phyloP scores from a whole-genome alignment of 2,113 vertebrate species.

The Coregonus clupeaformis region DNA sequence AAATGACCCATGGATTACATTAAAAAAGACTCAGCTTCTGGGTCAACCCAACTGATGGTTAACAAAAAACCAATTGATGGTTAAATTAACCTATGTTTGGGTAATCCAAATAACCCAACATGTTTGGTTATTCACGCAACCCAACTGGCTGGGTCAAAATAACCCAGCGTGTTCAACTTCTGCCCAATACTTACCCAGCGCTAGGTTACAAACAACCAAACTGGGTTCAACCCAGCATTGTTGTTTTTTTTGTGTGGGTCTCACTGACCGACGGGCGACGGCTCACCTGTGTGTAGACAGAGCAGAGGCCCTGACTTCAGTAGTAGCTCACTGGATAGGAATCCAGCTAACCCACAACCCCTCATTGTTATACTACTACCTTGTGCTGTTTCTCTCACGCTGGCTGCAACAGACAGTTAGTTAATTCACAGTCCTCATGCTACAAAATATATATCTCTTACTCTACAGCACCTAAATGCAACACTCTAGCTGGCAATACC shows the following conservation, averaged over 20 bases:
- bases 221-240: no score
- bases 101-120: no score
- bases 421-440: conserved; percentile 47
- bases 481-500: conserved; percentile 11
- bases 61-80: no score
- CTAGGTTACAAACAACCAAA: no score
- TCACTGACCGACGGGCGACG: conserved; percentile 40
- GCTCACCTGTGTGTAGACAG: conserved; percentile 70
- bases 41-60: no score
- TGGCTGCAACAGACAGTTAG: conserved; percentile 25
- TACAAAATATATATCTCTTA: conserved; percentile 36
- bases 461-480: conserved; percentile 33
- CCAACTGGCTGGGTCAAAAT: conserved; percentile 20
- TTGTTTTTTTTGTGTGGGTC: conserved; percentile 41
- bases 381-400: conserved; percentile 48
- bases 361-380: conserved; percentile 58
- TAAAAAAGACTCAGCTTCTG: no score
- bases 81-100: no score
- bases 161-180: no score
- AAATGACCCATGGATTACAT: no score
- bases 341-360: conserved; percentile 62
- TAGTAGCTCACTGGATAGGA: conserved; percentile 66
- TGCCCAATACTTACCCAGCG: no score
- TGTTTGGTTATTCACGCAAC: no score
- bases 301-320: conserved; percentile 31